Evolutionary conservation across 2,888 invertebrate genomes (phyloP), one percentile per base, ranked within the genome.

Genomic region (Pristionchus maxplancki): DNA sequence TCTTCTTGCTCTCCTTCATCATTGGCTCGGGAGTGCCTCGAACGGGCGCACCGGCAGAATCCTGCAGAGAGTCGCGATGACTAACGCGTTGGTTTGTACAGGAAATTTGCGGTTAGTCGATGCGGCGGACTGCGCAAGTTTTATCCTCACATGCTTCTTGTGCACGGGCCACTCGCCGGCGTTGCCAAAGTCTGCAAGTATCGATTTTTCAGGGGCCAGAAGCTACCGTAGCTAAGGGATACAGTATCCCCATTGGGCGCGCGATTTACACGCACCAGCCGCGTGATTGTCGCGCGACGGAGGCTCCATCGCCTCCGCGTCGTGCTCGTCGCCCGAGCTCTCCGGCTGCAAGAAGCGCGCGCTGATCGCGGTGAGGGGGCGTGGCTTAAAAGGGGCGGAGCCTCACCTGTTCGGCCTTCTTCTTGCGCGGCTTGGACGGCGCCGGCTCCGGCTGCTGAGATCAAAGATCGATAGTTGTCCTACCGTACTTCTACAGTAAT

Each of bases 341-440:
- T 71, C 71, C 71, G 34, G 37, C 71, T 71, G 71, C 34, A 71
- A 71, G 37, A 71, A 17, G 20, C 37, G 71, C 71, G 71, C 71
- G 37, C 71, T n/a, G 20, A 37, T 71, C 37, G 37, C 64, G 71
- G 37, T 15, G 20, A 15, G 37, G 71, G 8, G 17, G 37, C 71
- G 71, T 71, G 34, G 34, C 71, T 17, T 9, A 34, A 17, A 20
- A 17, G 8, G 34, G 37, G 28, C 71, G 37, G 37, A 8, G 64
- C 28, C 64, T 64, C 71, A 13, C 37, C 71, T 13, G 9, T 8
- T 67, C 37, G 17, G 20, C 6, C 37, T 37, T 34, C 71, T 71
- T 71, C 20, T 3, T 28, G 28, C 64, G n/a, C 15, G 24, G 28
- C 64, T 28, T 31, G 64, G 64, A 64, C 31, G 64, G 31, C 28